These are phyloP conservation scores for Physocephala rufipes DNA, from an alignment of 2,888 invertebrate genomes.

Conservation along the genomic window DNA sequence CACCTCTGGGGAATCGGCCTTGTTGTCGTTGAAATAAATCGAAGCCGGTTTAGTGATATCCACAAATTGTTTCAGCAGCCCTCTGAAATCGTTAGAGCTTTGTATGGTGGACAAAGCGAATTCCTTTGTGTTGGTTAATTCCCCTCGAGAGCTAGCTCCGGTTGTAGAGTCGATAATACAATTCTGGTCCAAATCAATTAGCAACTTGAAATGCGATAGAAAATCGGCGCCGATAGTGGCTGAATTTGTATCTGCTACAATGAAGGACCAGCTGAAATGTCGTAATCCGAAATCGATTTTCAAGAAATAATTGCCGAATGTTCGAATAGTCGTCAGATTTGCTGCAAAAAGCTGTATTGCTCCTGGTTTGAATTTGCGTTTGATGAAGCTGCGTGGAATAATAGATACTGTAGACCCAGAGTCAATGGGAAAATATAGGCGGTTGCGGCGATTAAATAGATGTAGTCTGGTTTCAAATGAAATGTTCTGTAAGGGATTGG, in stretches of 20 bases:
- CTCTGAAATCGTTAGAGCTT: background rate
- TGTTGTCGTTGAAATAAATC: slow-evolving; percentile 16
- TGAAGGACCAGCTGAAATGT: background rate
- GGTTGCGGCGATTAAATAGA: background rate
- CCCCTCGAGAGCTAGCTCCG: background rate
- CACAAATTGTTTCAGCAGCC: slow-evolving; percentile 19
- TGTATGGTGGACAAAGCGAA: slow-evolving; percentile 1
- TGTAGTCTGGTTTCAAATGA: background rate
- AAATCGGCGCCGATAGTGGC: slow-evolving; percentile 13
- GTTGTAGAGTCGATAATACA: background rate
- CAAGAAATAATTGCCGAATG: slow-evolving; percentile 17
- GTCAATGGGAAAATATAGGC: slow-evolving; percentile 28
- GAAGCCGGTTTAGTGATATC: slow-evolving; percentile 30
- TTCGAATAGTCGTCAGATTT: background rate
- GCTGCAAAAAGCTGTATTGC: no score
- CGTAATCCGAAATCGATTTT: slow-evolving; percentile 3
- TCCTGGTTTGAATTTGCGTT: background rate
- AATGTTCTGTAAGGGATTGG: background rate
- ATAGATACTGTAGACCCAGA: slow-evolving; percentile 40
- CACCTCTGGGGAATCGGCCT: background rate
- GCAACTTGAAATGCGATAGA: background rate
- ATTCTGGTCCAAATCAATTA: background rate
- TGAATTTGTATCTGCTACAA: background rate
- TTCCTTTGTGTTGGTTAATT: background rate
- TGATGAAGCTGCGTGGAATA: slow-evolving; percentile 34